Evolutionary conservation across 2,797 vertebrate species (phyloP), one percentile per base, ranked within the genome.

Genomic region (Tachyglossus aculeatus): DNA sequence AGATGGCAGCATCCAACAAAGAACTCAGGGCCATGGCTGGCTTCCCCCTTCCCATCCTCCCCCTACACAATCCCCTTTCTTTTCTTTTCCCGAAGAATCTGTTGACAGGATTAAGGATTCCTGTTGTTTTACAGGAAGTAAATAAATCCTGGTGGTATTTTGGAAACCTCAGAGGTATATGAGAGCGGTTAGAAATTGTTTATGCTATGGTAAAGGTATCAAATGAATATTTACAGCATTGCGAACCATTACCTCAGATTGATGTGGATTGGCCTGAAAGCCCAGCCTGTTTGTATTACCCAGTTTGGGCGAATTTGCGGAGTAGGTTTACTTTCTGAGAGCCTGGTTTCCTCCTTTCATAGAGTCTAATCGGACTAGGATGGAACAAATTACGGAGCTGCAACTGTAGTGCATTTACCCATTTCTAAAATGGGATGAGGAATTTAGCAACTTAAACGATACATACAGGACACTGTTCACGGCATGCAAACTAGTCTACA

Each of bases 1-100:
- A 98, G 96, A 98, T 98, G 96, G 97, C 96, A 96, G 95, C 95
- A 95, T 97, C 93, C 95, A 93, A 92, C 94, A 96, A 94, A 96
- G 90, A 92, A 96, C 95, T 64, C 1, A 22, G 19, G 1, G 39
- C 1, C 8, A 13, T 3, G 0, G 15, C 16, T 34, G 10, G n/a
- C 22, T 48, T 24, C 24, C 9, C 45, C 27, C n/a, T n/a, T n/a
- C n/a, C n/a, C n/a, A n/a, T n/a, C n/a, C n/a, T n/a, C n/a, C n/a
- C n/a, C n/a, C n/a, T n/a, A 15, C n/a, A 18, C 0, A 4, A 15
- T 5, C 1, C 2, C 5, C 15, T 5, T 1, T 2, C 1, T 6
- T 0, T 18, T 37, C 19, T 10, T 11, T 31, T 27, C 7, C 10
- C 33, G 31, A 66, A 52, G 36, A 51, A 82, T 86, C 62, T 67